Evolutionary conservation across 2,888 invertebrate genomes (phyloP).

Genomic region (Microchrysa polita): DNA sequence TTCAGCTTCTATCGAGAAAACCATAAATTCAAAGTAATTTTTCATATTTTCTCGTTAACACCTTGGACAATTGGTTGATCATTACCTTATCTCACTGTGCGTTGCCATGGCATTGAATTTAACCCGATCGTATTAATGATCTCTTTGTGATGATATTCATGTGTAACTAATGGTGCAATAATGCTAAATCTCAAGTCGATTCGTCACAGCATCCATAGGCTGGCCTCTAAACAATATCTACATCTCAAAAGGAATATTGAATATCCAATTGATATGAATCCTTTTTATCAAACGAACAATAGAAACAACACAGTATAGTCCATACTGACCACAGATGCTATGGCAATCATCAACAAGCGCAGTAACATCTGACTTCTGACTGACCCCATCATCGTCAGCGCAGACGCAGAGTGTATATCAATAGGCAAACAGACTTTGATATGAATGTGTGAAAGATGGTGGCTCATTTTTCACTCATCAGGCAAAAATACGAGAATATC

Average conservation of each 20-base stretch:
- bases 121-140: constrained; percentile 44
- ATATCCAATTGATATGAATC: constrained; percentile 42
- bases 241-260: constrained; percentile 18
- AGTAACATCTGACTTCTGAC: too few relatives aligned
- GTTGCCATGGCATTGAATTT: background rate
- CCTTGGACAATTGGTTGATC: background rate
- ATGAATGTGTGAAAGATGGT: constrained; percentile 2
- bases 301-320: background rate
- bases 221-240: constrained; percentile 10
- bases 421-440: too few relatives aligned
- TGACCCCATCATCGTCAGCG: constrained; percentile 20
- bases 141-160: constrained; percentile 38
- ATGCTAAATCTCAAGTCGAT: constrained; percentile 43
- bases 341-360: background rate
- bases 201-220: constrained; percentile 44
- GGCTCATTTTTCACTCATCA: constrained; percentile 23
- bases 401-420: constrained; percentile 2
- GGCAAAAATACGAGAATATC: background rate
- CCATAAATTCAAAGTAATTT: too few relatives aligned
- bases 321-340: constrained; percentile 25
- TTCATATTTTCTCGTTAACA: background rate
- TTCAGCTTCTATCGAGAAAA: too few relatives aligned
- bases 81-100: background rate
- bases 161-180: constrained; percentile 48
- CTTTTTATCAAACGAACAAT: constrained; percentile 34